Conservation (phyloP, 1,140 invertebrate species). For the Bombus sibiricus region DNA sequence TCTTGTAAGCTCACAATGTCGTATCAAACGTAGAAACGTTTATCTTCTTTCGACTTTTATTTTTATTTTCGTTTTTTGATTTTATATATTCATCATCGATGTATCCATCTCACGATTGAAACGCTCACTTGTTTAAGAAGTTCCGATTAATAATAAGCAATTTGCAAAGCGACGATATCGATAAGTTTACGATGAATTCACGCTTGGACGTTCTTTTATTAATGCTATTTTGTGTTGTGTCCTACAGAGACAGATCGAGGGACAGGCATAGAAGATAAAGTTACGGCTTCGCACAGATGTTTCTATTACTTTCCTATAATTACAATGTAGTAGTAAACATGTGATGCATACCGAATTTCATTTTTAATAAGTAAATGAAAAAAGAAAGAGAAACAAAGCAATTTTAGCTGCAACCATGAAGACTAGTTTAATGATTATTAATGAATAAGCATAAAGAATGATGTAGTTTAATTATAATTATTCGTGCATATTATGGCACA, state of each 20-base stretch:
- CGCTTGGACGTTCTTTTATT: constrained; percentile 30
- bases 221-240: constrained; percentile 72
- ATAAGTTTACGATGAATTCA: constrained; percentile 17
- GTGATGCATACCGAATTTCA: constrained; percentile 30
- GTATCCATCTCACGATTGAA: background rate
- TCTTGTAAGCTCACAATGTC: constrained; percentile 48
- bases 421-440: constrained; percentile 10
- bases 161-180: constrained; percentile 24
- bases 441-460: constrained; percentile 8
- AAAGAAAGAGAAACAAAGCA: background rate
- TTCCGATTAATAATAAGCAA: background rate
- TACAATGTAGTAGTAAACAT: constrained; percentile 52
- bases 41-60: constrained; percentile 30
- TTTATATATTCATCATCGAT: background rate
- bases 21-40: constrained; percentile 57
- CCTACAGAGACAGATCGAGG: constrained; percentile 80
- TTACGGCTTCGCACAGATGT: constrained; percentile 67
- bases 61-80: constrained; percentile 60
- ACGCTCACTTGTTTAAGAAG: background rate
- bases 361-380: constrained; percentile 14
- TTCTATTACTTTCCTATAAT: constrained; percentile 68
- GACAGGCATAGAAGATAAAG: constrained; percentile 80
- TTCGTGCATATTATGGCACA: background rate
- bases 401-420: background rate
- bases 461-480: constrained; percentile 21